Evolutionary conservation across 2,113 vertebrate genomes (phyloP).

Genomic region (Sander lucioperca): DNA sequence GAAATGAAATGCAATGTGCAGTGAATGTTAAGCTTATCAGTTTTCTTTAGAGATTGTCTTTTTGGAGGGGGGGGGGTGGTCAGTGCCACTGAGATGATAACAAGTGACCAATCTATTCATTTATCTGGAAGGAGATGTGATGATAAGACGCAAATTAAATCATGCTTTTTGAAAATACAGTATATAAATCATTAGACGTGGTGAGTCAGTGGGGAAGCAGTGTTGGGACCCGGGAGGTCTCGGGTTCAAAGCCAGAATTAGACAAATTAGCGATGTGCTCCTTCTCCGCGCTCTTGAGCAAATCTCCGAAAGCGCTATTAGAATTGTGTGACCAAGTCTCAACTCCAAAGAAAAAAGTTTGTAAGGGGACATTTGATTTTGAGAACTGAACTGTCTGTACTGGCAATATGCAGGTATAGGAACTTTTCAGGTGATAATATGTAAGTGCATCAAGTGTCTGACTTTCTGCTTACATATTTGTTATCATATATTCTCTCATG

Average conservation of each 20-base stretch:
- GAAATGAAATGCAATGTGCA: conserved; percentile 64
- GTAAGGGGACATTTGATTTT: not conserved
- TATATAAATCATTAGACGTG: conserved; percentile 5
- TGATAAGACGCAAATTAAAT: conserved; percentile 47
- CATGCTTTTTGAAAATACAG: conserved; percentile 22
- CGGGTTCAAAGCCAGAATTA: conserved; percentile 2
- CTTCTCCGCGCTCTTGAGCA: not conserved
- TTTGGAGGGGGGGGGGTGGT: not conserved
- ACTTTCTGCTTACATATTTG: not conserved
- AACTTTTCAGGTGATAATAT: not conserved
- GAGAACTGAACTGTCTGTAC: not conserved
- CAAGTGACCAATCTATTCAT: conserved; percentile 53
- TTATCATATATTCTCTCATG: not conserved
- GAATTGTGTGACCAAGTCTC: not conserved
- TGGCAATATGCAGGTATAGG: not conserved
- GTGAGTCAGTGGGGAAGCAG: not conserved
- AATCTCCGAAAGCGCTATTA: conserved; percentile 10
- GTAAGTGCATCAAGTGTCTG: not conserved
- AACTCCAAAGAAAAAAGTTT: not conserved
- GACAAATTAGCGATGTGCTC: not conserved
- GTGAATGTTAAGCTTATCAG: conserved; percentile 57
- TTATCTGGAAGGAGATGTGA: conserved; percentile 34
- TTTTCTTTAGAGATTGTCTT: conserved; percentile 48
- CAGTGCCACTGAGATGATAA: conserved; percentile 32
- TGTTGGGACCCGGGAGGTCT: not conserved